Evolutionary conservation across 1,140 invertebrate genomes (phyloP).

Genomic region (Pogonus chalceus): DNA sequence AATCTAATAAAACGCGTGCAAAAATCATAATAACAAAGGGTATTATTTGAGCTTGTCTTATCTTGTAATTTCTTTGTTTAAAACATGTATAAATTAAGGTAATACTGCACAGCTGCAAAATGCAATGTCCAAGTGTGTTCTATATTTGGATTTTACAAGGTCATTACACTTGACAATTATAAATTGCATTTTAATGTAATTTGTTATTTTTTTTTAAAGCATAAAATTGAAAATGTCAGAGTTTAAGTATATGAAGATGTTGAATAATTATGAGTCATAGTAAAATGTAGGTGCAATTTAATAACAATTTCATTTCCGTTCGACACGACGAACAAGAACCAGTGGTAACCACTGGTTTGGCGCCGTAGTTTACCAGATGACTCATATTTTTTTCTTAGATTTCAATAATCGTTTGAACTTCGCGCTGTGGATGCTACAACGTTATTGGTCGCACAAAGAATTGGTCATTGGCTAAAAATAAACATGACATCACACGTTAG

Average conservation of each 20-base stretch:
- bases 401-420: not conserved
- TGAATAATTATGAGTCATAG: not conserved
- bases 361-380: not conserved
- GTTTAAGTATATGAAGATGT: no score
- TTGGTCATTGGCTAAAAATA: constrained; percentile 26
- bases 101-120: not conserved
- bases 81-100: not conserved
- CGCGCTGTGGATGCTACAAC: not conserved
- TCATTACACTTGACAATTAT: not conserved
- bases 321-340: not conserved
- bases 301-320: not conserved
- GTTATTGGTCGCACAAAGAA: not conserved
- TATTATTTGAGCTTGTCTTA: not conserved
- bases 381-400: not conserved
- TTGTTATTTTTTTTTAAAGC: not conserved
- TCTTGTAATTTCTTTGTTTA: not conserved
- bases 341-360: not conserved
- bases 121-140: not conserved
- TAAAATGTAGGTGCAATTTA: not conserved
- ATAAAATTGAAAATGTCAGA: not conserved
- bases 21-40: not conserved
- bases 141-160: not conserved
- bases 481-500: constrained; percentile 29
- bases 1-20: no score
- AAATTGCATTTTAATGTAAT: not conserved